Evolutionary conservation across 30 jellyfish, hydroid and myxozoan species (phyloP).

Genomic region (Cassiopea xamachana): DNA sequence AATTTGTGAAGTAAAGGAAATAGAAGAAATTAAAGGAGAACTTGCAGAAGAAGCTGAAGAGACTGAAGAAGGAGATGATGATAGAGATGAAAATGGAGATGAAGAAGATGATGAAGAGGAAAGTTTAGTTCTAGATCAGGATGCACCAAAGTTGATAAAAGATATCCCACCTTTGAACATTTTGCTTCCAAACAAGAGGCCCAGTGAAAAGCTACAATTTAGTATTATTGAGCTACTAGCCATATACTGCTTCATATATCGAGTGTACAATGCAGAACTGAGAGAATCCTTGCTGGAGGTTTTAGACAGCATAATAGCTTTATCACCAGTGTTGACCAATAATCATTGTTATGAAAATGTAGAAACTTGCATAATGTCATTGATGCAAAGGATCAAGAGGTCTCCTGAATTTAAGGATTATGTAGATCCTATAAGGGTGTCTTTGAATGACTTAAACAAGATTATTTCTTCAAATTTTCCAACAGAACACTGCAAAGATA

Average conservation of each 20-base stretch:
- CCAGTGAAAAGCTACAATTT: slow-evolving; percentile 55
- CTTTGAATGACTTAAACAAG: slow-evolving; percentile 45
- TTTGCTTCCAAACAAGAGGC: slow-evolving; percentile 66
- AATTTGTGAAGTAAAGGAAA: not conserved
- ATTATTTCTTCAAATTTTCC: slow-evolving; percentile 22
- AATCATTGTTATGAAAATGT: slow-evolving; percentile 26
- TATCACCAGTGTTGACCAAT: slow-evolving; percentile 71
- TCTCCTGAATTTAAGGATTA: slow-evolving; percentile 2
- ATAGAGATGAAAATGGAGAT: not conserved
- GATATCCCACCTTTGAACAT: slow-evolving; percentile 31
- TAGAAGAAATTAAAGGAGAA: not conserved
- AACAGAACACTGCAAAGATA: not conserved
- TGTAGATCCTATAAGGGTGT: slow-evolving; percentile 49
- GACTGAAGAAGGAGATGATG: not conserved
- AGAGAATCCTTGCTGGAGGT: slow-evolving; percentile 68
- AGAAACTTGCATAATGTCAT: slow-evolving; percentile 37
- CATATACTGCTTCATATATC: slow-evolving; percentile 29
- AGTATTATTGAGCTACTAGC: slow-evolving; percentile 61
- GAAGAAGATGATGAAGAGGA: not conserved
- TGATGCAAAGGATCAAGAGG: slow-evolving; percentile 43
- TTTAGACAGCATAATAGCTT: slow-evolving; percentile 23
- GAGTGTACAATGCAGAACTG: slow-evolving; percentile 87
- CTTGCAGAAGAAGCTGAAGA: not conserved
- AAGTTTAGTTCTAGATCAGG: not conserved
- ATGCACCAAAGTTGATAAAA: slow-evolving; percentile 44